Evolutionary conservation across 1,140 invertebrate genomes (phyloP).

Genomic region (Drosophila tropicalis): DNA sequence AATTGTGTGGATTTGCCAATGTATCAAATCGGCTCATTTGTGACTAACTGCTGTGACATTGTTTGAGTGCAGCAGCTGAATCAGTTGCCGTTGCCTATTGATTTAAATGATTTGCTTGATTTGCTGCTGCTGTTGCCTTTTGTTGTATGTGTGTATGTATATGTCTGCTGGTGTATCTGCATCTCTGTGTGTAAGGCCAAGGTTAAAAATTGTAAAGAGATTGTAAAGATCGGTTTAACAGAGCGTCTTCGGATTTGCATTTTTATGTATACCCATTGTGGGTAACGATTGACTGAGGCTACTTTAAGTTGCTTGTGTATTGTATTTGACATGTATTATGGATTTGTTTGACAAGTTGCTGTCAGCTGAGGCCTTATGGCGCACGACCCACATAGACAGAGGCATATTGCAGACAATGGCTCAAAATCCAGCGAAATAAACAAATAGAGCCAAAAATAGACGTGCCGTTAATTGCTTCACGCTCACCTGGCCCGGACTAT

Average conservation of each 20-base stretch:
- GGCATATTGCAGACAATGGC: constrained; percentile 24
- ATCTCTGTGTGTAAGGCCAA: constrained; percentile 68
- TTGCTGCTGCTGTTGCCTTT: constrained; percentile 55
- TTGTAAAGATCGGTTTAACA: constrained; percentile 76
- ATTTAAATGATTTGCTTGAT: constrained; percentile 28
- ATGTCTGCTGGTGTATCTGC: constrained; percentile 45
- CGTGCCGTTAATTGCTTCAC: constrained; percentile 75
- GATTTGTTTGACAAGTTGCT: constrained; percentile 77
- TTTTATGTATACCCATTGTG: constrained; percentile 40
- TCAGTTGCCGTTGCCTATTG: constrained; percentile 3
- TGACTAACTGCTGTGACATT: constrained; percentile 73
- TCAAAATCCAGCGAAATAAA: background rate
- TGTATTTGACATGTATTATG: constrained; percentile 73
- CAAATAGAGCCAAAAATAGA: constrained; percentile 30
- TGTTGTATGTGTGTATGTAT: background rate
- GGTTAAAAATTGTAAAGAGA: constrained; percentile 80
- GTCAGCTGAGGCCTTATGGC: constrained; percentile 50
- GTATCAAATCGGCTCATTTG: constrained; percentile 16
- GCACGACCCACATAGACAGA: constrained; percentile 68
- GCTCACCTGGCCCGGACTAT: constrained; percentile 30
- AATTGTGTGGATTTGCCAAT: background rate
- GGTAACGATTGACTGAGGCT: constrained; percentile 25
- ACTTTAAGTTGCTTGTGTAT: constrained; percentile 37
- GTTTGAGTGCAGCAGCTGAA: constrained; percentile 53
- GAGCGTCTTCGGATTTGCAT: constrained; percentile 66